Percentiles rank a stretch among this genome's conserved stretches.
These are phyloP conservation scores for Belgica antarctica DNA, from an alignment of 2,888 invertebrate genomes.

Conservation along the genomic window DNA sequence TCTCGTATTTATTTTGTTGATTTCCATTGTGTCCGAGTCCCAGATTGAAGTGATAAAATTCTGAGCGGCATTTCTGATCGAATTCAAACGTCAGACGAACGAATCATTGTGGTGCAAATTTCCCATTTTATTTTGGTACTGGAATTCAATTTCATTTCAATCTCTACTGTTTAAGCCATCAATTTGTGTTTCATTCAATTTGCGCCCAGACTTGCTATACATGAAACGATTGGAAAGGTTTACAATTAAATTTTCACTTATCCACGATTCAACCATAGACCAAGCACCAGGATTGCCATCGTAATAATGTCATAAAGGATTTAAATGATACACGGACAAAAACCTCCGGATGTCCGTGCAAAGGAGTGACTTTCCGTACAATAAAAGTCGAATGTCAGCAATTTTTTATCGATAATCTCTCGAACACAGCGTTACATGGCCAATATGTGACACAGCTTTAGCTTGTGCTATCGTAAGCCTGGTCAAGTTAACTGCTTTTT, in stretches of 20 bases:
- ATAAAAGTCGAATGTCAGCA: conserved; percentile 6
- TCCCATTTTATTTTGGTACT: too few relatives aligned
- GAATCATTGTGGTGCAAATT: too few relatives aligned
- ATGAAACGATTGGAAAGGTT: not conserved
- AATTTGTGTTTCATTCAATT: conserved; percentile 31
- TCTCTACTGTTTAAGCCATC: not conserved
- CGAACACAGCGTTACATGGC: not conserved
- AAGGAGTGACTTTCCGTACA: not conserved
- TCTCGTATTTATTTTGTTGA: conserved; percentile 36
- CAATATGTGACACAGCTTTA: not conserved
- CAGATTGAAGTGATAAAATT: conserved; percentile 12
- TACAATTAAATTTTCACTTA: conserved; percentile 17
- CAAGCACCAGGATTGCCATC: not conserved
- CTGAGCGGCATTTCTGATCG: conserved; percentile 16
- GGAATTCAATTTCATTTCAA: conserved; percentile 16
- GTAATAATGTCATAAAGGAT: not conserved
- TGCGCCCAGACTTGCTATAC: not conserved
- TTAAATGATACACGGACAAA: not conserved
- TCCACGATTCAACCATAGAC: not conserved
- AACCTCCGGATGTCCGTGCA: too few relatives aligned
- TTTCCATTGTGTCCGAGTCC: conserved; percentile 25
- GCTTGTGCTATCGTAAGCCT: not conserved
- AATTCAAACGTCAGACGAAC: conserved; percentile 10
- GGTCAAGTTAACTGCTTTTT: not conserved
- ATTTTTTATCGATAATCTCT: conserved; percentile 7